Percentiles rank a stretch among this genome's conserved stretches.
These are phyloP conservation scores for Aspidoscelis tigris DNA, from an alignment of 2,113 vertebrate species.

Conservation along the genomic window DNA sequence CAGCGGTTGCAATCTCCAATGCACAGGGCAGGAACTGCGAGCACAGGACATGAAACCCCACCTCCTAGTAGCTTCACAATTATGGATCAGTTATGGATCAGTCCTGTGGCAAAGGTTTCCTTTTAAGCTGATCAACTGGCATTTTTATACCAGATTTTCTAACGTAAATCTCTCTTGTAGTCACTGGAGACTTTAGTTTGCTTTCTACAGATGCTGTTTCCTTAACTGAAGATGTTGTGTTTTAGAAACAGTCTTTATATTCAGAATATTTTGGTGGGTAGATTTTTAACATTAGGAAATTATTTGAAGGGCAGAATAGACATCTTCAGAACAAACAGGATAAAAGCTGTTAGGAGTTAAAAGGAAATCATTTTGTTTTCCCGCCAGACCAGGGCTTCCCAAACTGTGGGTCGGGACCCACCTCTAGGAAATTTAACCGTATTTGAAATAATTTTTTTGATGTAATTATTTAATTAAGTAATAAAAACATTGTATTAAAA, in stretches of 20 bases:
- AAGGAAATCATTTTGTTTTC: no score
- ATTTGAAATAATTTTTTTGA: no score
- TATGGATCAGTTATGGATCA: background rate
- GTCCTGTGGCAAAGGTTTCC: no score
- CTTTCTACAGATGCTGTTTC: background rate
- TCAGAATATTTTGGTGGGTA: no score
- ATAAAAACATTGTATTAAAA: no score
- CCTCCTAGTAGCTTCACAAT: background rate
- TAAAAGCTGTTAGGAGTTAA: background rate
- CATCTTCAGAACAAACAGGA: background rate
- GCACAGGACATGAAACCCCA: no score
- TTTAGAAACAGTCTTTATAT: background rate
- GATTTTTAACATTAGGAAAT: background rate
- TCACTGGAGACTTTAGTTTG: background rate
- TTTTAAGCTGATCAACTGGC: background rate
- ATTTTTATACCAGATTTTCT: background rate
- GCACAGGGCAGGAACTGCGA: no score
- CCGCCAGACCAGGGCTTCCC: no score
- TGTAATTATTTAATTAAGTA: no score
- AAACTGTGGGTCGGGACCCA: no score
- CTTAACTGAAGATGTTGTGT: background rate
- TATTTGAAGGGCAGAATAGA: background rate
- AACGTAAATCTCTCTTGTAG: background rate
- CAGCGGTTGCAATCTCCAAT: no score
- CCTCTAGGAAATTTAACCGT: no score